Evolutionary conservation across 1,140 invertebrate species (phyloP), one percentile per base, ranked within the genome.

Genomic region (Metopolophium dirhodum): DNA sequence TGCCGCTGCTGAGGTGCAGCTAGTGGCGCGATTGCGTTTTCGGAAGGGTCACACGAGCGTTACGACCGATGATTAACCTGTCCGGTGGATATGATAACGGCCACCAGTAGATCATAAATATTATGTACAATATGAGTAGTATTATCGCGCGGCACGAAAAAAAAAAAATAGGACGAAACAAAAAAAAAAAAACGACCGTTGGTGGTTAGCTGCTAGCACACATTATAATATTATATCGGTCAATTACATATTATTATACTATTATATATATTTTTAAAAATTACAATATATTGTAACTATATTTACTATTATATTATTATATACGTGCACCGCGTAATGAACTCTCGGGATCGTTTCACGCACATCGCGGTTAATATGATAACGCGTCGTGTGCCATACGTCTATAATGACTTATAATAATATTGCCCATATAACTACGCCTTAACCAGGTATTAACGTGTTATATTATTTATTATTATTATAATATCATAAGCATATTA

Each of bases 1-100:
- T 57, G 6, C 8, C 14, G 30, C 61, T 7, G 30, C 61, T 6
- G 23, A 26, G 23, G 54, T 54, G 22, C 51, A 54, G 51, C 20
- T 54, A 30, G 61, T 77, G 61, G 61, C 30, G n/a, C n/a, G 61
- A n/a, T 77, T n/a, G n/a, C n/a, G 61, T 77, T 77, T 77, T 77
- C 45, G 45, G 45, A 18, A 7, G 85, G 83, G 83, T 85, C 37
- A 86, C 85, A 47, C 87, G 49, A 7, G 87, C n/a, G 20, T 54
- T 77, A 37, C 26, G 85, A 86, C 86, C 86, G 49, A 88, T 68
- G 61, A 68, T 88, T 88, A 49, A 88, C 86, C 49, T 51, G 86
- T 51, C 47, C 86, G 86, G 49, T 47, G 30, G 41, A 88, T 88
- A 51, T 51, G 45, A 51, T 88, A 88, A 88, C 47, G 86, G 47